phyloP scores from a whole-genome alignment of 2,113 vertebrate genomes.

The Acanthisitta chloris region DNA sequence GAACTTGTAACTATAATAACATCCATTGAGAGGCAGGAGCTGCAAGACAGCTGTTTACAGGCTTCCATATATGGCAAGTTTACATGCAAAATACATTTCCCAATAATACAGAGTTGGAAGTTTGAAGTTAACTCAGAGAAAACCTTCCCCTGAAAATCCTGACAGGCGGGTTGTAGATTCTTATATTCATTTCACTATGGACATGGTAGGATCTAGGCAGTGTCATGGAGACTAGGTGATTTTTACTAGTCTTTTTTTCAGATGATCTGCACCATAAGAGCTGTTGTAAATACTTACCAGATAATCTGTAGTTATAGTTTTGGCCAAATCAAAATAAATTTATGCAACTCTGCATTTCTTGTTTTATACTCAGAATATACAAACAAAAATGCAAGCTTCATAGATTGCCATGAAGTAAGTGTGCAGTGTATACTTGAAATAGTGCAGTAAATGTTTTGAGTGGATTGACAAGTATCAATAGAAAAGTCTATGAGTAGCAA shows the following conservation, averaged over 20 bases:
- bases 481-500: not conserved
- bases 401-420: not conserved
- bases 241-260: not conserved
- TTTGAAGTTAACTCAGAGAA: not conserved
- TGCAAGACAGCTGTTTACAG: not conserved
- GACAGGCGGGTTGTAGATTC: not conserved
- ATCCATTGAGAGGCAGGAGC: not conserved
- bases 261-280: not conserved
- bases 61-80: not conserved
- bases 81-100: not conserved
- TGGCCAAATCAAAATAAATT: not conserved
- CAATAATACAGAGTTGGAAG: not conserved
- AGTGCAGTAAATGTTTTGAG: not conserved
- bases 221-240: not conserved
- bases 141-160: not conserved
- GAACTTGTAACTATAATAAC: not conserved
- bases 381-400: not conserved
- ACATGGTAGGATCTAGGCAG: not conserved
- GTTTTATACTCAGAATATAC: not conserved
- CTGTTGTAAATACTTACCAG: not conserved
- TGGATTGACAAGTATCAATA: not conserved
- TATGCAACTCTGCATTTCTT: not conserved
- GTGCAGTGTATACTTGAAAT: not conserved
- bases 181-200: not conserved
- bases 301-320: not conserved